phyloP scores from a whole-genome alignment of 2,888 invertebrate genomes.

The Chymomyza caudatula region DNA sequence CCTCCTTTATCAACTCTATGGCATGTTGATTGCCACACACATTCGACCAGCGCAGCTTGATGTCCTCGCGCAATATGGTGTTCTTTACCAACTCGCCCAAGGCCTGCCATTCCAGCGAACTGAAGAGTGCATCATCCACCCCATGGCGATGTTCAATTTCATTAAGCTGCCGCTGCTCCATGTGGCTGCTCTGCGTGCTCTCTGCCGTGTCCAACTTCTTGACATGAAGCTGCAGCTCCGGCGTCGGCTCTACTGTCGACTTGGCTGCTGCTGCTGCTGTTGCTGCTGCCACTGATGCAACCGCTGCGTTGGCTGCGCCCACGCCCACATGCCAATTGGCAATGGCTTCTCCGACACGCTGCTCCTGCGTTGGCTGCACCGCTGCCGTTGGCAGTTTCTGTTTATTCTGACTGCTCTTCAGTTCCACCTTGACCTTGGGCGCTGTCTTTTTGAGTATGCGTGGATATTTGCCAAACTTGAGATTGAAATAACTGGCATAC shows the following conservation, averaged over 20 bases:
- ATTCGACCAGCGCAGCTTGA: constrained; percentile 88
- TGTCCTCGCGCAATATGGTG: constrained; percentile 77
- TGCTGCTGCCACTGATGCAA: constrained; percentile 13
- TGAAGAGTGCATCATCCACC: constrained; percentile 56
- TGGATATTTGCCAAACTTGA: constrained; percentile 92
- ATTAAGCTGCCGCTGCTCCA: constrained; percentile 29
- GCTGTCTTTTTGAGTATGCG: constrained; percentile 83
- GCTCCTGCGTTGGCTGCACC: constrained; percentile 6
- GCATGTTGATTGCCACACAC: constrained; percentile 87
- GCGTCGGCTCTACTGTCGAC: constrained; percentile 18
- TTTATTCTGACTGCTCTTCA: constrained; percentile 11
- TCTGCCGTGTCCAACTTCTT: constrained; percentile 55
- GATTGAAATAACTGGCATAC: constrained; percentile 90
- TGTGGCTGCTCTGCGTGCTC: not conserved
- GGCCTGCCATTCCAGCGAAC: constrained; percentile 71
- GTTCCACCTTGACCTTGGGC: constrained; percentile 58
- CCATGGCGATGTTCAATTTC: constrained; percentile 67
- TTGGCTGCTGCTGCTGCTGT: constrained; percentile 5
- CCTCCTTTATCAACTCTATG: constrained; percentile 89
- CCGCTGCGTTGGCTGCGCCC: constrained; percentile 40
- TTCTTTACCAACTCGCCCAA: constrained; percentile 78
- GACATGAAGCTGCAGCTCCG: constrained; percentile 54
- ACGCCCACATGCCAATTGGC: constrained; percentile 51
- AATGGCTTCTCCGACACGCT: constrained; percentile 22
- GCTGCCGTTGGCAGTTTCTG: not conserved